Base-by-base conservation (phyloP, 2,888 invertebrate genomes). In the Neelides folsomi region DNA sequence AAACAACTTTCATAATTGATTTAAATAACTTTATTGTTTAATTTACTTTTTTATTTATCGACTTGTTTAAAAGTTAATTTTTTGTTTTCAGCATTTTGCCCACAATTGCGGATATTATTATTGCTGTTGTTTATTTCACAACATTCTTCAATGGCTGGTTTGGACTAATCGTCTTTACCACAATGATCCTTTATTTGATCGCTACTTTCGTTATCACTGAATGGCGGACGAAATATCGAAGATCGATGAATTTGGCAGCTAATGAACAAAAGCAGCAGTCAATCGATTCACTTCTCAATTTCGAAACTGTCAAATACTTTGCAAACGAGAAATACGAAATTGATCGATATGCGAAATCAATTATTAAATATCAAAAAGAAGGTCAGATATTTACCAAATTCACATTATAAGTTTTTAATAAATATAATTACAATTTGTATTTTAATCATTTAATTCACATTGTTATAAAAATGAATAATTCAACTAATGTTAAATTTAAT, bases 221-320 rank as follows among this genome's bases (percentile, higher is more conserved):
- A 73, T 97, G 97, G 97, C 78, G 97, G 12, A 97, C 95, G 0
- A 89, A 95, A 71, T 97, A 80, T 72, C 85, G 94, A 63, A 76
- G 95, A 35, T 78, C 83, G 5, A 93, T 94, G 92, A 98, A 97
- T 72, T 74, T 82, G 27, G 84, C 90, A 0, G 95, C 97, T 68
- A 98, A 97, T 71, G 87, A 83, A 37, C 83, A 86, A 54, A 83
- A 88, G 66, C 87, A 92, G 5, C 79, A 85, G 54, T 92, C 92
- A 50, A 93, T 97, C 0, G 97, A 98, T 71, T 95, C 97, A 0
- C 73, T 98, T 49, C 76, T 97, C 12, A 98, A 98, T 74, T 97
- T 92, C 72, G 97, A 98, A 74, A 97, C 97, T 1, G 97, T 95
- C 0, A 98, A 98, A 70, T 97, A 97, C 72, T 97, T 95, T 69